A percentile compares a stretch with the other conserved stretches of the same genome.
Evolutionary conservation across 2,113 vertebrate species (phyloP).

Genomic region (Numenius arquata): DNA sequence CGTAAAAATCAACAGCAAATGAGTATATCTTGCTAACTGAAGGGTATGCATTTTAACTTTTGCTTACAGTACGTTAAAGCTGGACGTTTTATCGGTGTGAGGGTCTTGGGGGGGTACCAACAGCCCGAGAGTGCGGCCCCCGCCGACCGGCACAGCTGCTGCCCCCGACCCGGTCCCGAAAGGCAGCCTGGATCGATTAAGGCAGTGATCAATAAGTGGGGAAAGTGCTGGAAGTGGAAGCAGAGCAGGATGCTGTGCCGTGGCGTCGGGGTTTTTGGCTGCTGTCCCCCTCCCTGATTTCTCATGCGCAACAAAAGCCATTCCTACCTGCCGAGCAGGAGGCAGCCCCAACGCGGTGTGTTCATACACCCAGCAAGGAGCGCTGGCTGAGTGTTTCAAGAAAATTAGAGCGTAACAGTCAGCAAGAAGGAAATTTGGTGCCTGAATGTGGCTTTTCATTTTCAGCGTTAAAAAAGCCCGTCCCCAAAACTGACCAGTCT

Average conservation of each 20-base stretch:
- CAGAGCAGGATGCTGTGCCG: background rate
- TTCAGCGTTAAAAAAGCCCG: background rate
- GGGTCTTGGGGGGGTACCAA: background rate
- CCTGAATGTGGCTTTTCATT: background rate
- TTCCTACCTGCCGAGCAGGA: background rate
- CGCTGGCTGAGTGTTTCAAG: background rate
- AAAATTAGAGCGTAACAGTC: background rate
- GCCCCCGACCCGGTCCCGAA: background rate
- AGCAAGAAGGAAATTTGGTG: background rate
- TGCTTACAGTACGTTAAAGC: accelerated
- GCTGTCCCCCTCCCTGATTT: background rate
- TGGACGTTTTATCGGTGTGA: background rate
- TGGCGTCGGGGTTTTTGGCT: background rate
- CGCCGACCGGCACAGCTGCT: slow-evolving; percentile 9
- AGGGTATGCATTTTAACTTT: background rate
- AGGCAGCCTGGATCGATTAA: background rate
- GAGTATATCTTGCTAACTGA: too few species aligned
- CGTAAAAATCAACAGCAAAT: background rate
- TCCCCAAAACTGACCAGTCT: accelerated
- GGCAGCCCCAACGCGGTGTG: accelerated
- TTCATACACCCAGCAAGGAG: background rate
- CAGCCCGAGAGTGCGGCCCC: background rate
- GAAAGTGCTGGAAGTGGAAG: background rate
- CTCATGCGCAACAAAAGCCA: background rate
- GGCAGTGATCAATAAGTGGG: slow-evolving; percentile 10